These are phyloP conservation scores for Mus pahari DNA, from an alignment of 2,113 vertebrate species.

Conservation along the genomic window DNA sequence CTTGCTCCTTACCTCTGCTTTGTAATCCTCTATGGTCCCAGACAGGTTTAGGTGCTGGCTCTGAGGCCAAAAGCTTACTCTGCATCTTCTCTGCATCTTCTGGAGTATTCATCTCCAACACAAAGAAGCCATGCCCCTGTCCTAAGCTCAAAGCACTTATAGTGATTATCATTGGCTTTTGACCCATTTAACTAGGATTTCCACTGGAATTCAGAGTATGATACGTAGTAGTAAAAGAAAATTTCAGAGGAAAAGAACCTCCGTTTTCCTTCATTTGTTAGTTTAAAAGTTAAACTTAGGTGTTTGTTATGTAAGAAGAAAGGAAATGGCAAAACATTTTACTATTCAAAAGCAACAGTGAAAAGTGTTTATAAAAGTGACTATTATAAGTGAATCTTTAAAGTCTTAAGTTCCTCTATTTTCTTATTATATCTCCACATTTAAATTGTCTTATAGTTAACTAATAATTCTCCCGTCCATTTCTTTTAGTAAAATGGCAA, in stretches of 20 bases:
- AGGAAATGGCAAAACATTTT: neutral
- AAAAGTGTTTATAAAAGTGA: neutral
- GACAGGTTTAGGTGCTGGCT: no score
- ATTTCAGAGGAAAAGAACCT: neutral
- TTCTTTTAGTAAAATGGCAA: constrained; percentile 97
- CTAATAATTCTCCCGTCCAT: neutral
- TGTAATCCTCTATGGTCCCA: neutral
- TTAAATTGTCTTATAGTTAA: neutral
- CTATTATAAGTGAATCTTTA: neutral
- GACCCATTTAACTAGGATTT: constrained; percentile 10
- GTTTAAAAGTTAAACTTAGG: neutral
- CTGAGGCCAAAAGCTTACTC: neutral
- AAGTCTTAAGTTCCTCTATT: constrained; percentile 29
- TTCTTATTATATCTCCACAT: neutral
- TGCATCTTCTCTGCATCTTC: neutral
- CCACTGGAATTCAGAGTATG: constrained; percentile 15
- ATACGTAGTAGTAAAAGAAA: neutral
- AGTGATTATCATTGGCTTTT: neutral
- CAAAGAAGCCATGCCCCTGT: neutral
- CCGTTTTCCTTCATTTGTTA: neutral
- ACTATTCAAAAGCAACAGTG: neutral
- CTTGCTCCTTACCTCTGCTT: neutral
- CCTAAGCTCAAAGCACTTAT: neutral
- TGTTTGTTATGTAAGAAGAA: constrained; percentile 45
- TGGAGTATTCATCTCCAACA: neutral